These are phyloP conservation scores for Polietes domitor DNA, from an alignment of 2,888 invertebrate species.

Conservation along the genomic window DNA sequence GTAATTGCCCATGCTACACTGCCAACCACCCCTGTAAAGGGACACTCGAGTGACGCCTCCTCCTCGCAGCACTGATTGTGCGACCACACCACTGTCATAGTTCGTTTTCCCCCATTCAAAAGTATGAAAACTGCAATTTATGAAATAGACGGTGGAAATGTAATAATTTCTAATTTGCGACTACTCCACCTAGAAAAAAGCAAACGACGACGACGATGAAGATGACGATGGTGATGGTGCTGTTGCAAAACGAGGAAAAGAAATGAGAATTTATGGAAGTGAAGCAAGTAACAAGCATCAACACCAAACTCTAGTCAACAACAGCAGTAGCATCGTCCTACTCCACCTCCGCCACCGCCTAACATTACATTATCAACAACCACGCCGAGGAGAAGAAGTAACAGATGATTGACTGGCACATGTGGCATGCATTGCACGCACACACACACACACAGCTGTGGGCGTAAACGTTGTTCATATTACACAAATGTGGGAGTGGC, in stretches of 20 bases:
- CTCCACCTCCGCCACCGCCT: not conserved
- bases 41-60: slow-evolving; percentile 13
- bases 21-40: slow-evolving; percentile 1
- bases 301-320: slow-evolving; percentile 1
- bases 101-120: not conserved
- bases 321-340: slow-evolving; percentile 5
- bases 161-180: slow-evolving; percentile 62
- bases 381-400: not conserved
- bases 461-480: slow-evolving; percentile 46
- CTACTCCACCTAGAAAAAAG: slow-evolving; percentile 7
- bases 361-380: slow-evolving; percentile 11
- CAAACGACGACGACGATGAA: not conserved
- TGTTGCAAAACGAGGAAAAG: slow-evolving; percentile 20
- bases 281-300: slow-evolving; percentile 1
- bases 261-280: slow-evolving; percentile 58
- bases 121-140: slow-evolving; percentile 29
- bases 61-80: not conserved
- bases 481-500: slow-evolving; percentile 52
- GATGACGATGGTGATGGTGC: not conserved
- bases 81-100: not conserved
- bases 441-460: too few relatives aligned
- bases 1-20: not conserved
- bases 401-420: slow-evolving; percentile 30
- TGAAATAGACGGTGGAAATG: slow-evolving; percentile 45
- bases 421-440: slow-evolving; percentile 23